Evolutionary conservation across 2,888 invertebrate species (phyloP).

Genomic region (Fabriciana adippe): DNA sequence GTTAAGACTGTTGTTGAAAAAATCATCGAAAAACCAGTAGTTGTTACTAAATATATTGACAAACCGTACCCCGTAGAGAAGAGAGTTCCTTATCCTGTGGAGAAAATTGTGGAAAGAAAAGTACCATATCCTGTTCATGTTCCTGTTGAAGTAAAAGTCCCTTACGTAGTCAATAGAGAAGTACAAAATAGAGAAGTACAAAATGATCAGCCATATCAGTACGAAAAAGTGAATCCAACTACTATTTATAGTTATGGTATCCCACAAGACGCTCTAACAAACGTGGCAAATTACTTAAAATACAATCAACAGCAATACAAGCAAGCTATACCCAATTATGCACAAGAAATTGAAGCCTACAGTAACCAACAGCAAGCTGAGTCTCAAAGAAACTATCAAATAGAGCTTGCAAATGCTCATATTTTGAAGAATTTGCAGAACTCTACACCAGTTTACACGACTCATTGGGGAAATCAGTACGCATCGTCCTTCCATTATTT

Average conservation of each 20-base stretch:
- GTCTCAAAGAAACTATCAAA: constrained; percentile 43
- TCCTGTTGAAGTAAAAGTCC: constrained; percentile 76
- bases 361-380: constrained; percentile 43
- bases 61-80: constrained; percentile 78
- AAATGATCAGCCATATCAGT: constrained; percentile 59
- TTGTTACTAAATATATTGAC: constrained; percentile 69
- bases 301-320: constrained; percentile 45
- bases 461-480: constrained; percentile 67
- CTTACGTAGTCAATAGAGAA: constrained; percentile 67
- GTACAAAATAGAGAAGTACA: constrained; percentile 67
- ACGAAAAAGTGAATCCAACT: constrained; percentile 44
- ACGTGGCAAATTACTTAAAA: constrained; percentile 47
- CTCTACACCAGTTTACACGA: constrained; percentile 47
- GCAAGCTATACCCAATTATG: constrained; percentile 34
- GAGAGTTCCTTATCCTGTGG: constrained; percentile 70
- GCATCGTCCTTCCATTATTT: constrained; percentile 68
- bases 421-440: constrained; percentile 37
- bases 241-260: constrained; percentile 44
- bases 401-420: constrained; percentile 40
- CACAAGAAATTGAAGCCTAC: constrained; percentile 39
- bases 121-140: constrained; percentile 82
- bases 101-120: constrained; percentile 77
- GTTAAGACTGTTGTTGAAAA: constrained; percentile 75
- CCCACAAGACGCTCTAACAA: constrained; percentile 39
- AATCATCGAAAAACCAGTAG: constrained; percentile 83